phyloP scores from a whole-genome alignment of 2,113 vertebrate genomes.

The Climacteris rufus region DNA sequence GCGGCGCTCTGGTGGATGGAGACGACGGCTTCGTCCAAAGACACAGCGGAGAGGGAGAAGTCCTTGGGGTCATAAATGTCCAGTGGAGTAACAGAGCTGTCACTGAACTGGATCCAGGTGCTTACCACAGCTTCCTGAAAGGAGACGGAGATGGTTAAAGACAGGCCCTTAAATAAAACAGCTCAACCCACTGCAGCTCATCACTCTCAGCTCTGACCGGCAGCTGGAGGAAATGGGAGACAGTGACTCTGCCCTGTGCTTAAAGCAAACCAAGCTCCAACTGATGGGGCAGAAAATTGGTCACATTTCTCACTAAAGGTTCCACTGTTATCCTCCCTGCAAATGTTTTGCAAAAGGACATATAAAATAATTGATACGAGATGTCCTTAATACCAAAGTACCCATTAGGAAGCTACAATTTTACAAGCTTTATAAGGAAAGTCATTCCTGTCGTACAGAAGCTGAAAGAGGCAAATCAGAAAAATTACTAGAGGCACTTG shows the following conservation, averaged over 20 bases:
- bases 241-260: not conserved
- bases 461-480: not conserved
- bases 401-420: not conserved
- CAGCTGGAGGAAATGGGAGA: not conserved
- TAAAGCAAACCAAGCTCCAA: not conserved
- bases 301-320: not conserved
- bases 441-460: not conserved
- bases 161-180: not conserved
- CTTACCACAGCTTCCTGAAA: conserved; percentile 90
- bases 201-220: not conserved
- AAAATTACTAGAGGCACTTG: conserved; percentile 5
- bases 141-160: conserved; percentile 35
- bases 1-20: conserved; percentile 72
- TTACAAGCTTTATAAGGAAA: not conserved
- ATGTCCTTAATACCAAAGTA: not conserved
- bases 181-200: not conserved
- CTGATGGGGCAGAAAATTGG: not conserved
- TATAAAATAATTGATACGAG: not conserved
- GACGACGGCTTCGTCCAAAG: conserved; percentile 83
- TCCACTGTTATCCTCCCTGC: not conserved
- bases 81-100: conserved; percentile 87
- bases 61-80: conserved; percentile 88
- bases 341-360: not conserved
- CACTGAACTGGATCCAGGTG: conserved; percentile 95
- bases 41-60: conserved; percentile 84